A percentile compares a stretch with the other conserved stretches of the same genome.
Conservation (phyloP, 2,113 vertebrate species). For the Seriola rivoliana region DNA sequence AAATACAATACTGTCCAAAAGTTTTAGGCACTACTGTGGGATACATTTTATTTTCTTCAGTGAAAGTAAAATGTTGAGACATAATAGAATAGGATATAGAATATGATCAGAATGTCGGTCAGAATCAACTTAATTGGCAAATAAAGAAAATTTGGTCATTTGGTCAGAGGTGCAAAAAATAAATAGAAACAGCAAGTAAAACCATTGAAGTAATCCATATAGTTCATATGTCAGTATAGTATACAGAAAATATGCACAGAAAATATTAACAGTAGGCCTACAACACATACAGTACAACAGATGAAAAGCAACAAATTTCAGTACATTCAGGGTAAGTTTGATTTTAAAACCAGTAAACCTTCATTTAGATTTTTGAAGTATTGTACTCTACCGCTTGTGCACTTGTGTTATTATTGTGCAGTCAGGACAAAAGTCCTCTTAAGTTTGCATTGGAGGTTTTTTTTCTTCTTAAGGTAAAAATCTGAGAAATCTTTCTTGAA, state of each 20-base stretch:
- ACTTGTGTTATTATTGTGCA: neutral
- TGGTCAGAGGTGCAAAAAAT: no score
- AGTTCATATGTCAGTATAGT: no score
- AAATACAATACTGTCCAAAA: neutral
- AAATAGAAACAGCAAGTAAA: neutral
- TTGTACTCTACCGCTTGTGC: neutral
- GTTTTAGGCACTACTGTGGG: neutral
- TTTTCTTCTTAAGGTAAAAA: neutral
- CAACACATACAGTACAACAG: no score
- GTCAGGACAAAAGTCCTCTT: neutral
- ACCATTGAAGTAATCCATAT: neutral
- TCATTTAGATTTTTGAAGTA: neutral
- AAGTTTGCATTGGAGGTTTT: neutral
- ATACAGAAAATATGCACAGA: neutral
- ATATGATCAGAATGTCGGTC: neutral
- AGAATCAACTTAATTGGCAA: neutral
- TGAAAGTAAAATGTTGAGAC: neutral
- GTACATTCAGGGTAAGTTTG: neutral
- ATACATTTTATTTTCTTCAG: neutral
- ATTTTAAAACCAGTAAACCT: neutral
- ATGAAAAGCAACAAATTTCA: neutral
- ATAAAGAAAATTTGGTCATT: neutral
- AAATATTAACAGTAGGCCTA: neutral
- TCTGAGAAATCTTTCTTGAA: neutral
- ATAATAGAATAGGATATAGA: no score